Percentiles rank a stretch among this genome's conserved stretches.
Evolutionary conservation across 2,797 vertebrate genomes (phyloP).

Genomic region (Etheostoma nigrum): DNA sequence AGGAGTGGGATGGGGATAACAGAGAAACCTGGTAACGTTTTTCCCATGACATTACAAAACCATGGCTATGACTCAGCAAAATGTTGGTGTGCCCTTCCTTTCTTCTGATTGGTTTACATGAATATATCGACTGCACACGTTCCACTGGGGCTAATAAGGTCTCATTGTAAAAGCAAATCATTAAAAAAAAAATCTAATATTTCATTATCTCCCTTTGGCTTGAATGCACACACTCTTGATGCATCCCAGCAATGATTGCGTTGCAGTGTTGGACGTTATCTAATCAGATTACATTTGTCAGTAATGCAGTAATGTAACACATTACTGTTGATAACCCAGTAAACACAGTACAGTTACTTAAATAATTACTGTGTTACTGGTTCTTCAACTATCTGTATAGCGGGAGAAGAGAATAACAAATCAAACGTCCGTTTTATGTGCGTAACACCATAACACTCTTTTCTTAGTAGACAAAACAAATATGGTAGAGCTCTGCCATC

Average conservation of each 20-base stretch:
- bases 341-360: too few relatives aligned
- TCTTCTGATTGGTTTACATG: slow-evolving; percentile 1
- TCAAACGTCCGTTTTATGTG: too few relatives aligned
- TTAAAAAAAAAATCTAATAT: background rate
- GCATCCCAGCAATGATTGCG: background rate
- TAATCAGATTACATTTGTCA: too few relatives aligned
- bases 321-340: too few relatives aligned
- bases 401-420: too few relatives aligned
- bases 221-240: background rate
- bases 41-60: slow-evolving; percentile 18
- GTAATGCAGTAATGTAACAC: too few relatives aligned
- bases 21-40: slow-evolving; percentile 34
- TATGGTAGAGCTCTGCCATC: too few relatives aligned
- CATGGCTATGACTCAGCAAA: slow-evolving; percentile 32
- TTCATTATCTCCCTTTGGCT: background rate
- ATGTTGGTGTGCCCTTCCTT: background rate
- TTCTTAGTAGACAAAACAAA: too few relatives aligned
- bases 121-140: background rate
- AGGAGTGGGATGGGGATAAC: slow-evolving; percentile 48
- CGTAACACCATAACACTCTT: too few relatives aligned
- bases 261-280: too few relatives aligned
- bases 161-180: background rate
- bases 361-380: too few relatives aligned
- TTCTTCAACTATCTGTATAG: too few relatives aligned
- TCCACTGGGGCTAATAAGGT: background rate